phyloP scores from a whole-genome alignment of 2,797 vertebrate species.

The Melopsittacus undulatus region DNA sequence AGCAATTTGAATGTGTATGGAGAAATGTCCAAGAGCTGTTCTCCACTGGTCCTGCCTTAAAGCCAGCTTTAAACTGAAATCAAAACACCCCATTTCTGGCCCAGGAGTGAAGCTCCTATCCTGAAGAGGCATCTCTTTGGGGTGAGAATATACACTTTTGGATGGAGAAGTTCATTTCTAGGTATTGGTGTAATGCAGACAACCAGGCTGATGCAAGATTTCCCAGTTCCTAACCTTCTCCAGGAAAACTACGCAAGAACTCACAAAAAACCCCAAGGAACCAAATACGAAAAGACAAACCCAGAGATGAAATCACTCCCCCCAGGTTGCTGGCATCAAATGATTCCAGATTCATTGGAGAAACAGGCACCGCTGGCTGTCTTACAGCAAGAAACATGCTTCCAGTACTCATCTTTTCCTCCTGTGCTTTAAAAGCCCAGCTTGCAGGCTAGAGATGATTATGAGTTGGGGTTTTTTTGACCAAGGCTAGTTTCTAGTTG shows the following conservation, averaged over 20 bases:
- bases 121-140: neutral
- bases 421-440: slow-evolving; percentile 10
- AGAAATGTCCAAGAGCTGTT: neutral
- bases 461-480: neutral
- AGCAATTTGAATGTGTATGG: neutral
- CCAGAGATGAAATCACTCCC: slow-evolving; percentile 9
- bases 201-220: slow-evolving; percentile 16
- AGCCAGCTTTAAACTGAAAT: neutral
- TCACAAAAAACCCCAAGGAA: neutral
- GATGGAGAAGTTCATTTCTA: slow-evolving; percentile 6
- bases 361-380: slow-evolving; percentile 38
- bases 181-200: slow-evolving; percentile 3
- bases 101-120: neutral
- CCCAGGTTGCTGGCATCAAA: slow-evolving; percentile 1
- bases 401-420: slow-evolving; percentile 37
- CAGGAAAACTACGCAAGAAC: slow-evolving; percentile 21
- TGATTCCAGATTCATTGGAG: slow-evolving; percentile 37
- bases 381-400: slow-evolving; percentile 47
- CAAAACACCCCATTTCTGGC: neutral
- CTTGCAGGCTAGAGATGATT: neutral
- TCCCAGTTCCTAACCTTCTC: neutral
- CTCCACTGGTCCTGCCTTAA: neutral
- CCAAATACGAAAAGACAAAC: neutral
- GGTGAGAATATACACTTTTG: neutral
- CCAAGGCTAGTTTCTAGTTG: neutral